Base-by-base conservation (phyloP, 2,888 invertebrate genomes). In the Phymatocera aterrima region DNA sequence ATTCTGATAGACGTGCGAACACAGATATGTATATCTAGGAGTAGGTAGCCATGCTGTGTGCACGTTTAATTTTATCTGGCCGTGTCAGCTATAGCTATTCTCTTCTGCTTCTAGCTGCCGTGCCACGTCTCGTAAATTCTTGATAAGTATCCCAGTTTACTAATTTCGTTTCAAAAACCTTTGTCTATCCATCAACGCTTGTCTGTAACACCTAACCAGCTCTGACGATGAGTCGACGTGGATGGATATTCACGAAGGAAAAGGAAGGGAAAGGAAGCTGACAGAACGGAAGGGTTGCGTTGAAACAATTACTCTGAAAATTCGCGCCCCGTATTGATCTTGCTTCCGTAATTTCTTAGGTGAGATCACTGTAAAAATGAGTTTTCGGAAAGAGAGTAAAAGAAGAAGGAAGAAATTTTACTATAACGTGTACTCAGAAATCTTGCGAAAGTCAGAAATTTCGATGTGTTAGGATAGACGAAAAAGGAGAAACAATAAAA, bases 151-250 rank as follows among this genome's bases (percentile, higher is more conserved):
- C 8, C 34, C 28, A 37, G 37, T 75, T 75, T 60, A 21, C 75
- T 75, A 75, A 75, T 75, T 75, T 37, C 34, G 40, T 75, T 75
- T 60, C 57, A 21, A 34, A 48, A 15, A 40, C 75, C 75, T 40
- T 72, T 60, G 43, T 75, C 60, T 75, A 75, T 75, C 75, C 54
- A 75, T 75, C 75, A 75, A 75, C 57, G 57, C 57, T 60, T 75
- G 75, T 75, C 75, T 37, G 40, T 75, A 57, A 4, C n/a, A n/a
- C 8, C 75, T 75, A 75, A 75, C 54, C 34, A 75, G 40, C 37
- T 31, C n/a, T 75, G n/a, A n/a, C n/a, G n/a, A n/a, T n/a, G 75
- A 75, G 51, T 75, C 60, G 75, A 75, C 75, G 75, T 31, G 21
- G 75, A 75, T 60, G 18, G 57, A 75, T 75, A 57, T 75, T 12